Evolutionary conservation across 2,113 vertebrate genomes (phyloP).

Genomic region (Bubo bubo): DNA sequence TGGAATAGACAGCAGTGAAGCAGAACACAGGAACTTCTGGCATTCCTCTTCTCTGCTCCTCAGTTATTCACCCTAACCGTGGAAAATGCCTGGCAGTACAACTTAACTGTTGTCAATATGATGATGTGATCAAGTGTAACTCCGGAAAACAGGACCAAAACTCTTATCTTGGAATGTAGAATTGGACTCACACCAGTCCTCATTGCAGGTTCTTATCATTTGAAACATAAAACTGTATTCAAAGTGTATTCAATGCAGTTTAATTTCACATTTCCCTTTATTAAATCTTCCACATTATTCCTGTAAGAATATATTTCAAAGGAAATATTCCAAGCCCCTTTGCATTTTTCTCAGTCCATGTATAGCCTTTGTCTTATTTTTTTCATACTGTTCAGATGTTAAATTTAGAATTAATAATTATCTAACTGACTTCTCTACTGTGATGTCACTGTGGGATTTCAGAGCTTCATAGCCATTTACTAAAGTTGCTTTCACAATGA

Average conservation of each 20-base stretch:
- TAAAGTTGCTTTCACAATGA: not conserved
- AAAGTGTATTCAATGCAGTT: not conserved
- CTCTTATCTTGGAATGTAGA: not conserved
- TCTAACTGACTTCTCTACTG: not conserved
- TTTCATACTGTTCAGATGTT: not conserved
- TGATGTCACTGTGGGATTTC: not conserved
- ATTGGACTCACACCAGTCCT: not conserved
- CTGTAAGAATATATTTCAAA: not conserved
- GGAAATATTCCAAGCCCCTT: not conserved
- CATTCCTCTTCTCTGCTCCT: not conserved
- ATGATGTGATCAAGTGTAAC: not conserved
- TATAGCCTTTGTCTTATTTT: not conserved
- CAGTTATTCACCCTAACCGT: not conserved
- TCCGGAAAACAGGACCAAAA: not conserved
- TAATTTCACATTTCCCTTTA: not conserved
- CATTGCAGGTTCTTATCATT: not conserved
- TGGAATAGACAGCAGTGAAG: not conserved
- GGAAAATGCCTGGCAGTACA: not conserved
- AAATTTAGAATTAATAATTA: not conserved
- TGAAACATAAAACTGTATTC: not conserved
- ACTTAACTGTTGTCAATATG: not conserved
- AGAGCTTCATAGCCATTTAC: not conserved
- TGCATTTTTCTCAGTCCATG: not conserved
- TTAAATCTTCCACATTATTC: not conserved
- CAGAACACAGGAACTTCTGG: not conserved